Conservation (phyloP, 2,113 vertebrate species). For the Labeo rohita region DNA sequence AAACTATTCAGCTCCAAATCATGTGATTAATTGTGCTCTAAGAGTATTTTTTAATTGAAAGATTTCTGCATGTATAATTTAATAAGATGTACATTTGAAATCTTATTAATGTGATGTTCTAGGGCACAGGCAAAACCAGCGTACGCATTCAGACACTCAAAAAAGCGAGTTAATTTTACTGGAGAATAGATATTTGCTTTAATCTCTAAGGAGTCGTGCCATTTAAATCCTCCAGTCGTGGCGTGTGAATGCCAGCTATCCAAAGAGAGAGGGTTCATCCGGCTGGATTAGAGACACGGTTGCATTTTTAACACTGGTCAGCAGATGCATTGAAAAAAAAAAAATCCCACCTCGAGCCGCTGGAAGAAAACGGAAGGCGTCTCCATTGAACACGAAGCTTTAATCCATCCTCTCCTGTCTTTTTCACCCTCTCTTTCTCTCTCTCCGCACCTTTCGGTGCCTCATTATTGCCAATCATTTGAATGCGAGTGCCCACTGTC, state of each 20-base stretch:
- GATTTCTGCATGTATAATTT: conserved; percentile 42
- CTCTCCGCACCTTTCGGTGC: conserved; percentile 81
- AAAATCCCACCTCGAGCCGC: conserved; percentile 33
- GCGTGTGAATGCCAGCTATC: conserved; percentile 18
- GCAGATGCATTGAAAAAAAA: conserved; percentile 28
- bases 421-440: conserved; percentile 46
- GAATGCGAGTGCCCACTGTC: conserved; percentile 88
- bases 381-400: conserved; percentile 76
- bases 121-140: conserved; percentile 22
- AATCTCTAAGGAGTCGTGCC: conserved; percentile 50
- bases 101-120: conserved; percentile 42
- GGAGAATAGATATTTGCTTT: conserved; percentile 54
- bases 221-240: conserved; percentile 48
- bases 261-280: neutral
- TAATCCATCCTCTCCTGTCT: conserved; percentile 62
- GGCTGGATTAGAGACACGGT: conserved; percentile 21
- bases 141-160: conserved; percentile 16
- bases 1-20: conserved; percentile 12
- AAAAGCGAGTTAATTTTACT: conserved; percentile 42
- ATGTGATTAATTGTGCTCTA: conserved; percentile 14
- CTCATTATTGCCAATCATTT: conserved; percentile 92
- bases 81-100: conserved; percentile 49
- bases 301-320: neutral
- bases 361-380: conserved; percentile 44
- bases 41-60: conserved; percentile 36